These are phyloP conservation scores for Leucoma salicis DNA, from an alignment of 2,888 invertebrate species.

Conservation along the genomic window DNA sequence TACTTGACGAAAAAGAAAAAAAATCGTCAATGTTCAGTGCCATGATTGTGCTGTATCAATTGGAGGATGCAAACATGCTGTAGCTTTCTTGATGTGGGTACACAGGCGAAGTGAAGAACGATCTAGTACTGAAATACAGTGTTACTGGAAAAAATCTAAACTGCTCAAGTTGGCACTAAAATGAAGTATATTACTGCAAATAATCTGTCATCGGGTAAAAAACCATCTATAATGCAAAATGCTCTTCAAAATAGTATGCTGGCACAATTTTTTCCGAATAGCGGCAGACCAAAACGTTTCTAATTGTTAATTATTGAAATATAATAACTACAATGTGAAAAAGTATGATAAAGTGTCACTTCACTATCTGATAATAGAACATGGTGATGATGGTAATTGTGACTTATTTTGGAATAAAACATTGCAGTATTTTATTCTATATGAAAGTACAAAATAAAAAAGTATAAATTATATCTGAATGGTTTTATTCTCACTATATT, in stretches of 20 bases:
- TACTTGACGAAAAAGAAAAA: background rate
- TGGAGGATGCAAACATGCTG: conserved; percentile 1
- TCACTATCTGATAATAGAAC: background rate
- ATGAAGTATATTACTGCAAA: background rate
- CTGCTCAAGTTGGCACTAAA: background rate
- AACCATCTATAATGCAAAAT: too few relatives aligned
- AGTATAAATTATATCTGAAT: too few relatives aligned
- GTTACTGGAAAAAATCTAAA: background rate
- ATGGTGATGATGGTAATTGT: background rate
- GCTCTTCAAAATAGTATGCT: background rate
- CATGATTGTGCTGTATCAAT: conserved; percentile 3
- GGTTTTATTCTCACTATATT: too few relatives aligned
- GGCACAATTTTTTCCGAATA: background rate
- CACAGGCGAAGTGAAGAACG: conserved; percentile 7
- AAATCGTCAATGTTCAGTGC: background rate
- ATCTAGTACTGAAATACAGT: conserved; percentile 3
- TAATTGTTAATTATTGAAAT: background rate
- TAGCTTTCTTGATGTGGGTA: conserved; percentile 7
- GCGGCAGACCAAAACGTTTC: background rate
- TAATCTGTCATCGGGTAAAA: background rate
- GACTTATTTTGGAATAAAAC: background rate
- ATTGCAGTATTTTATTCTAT: background rate
- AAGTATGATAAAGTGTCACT: background rate
- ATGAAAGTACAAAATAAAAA: too few relatives aligned
- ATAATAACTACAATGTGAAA: background rate